Evolutionary conservation across 1,140 invertebrate species (phyloP).

Genomic region (Hylaeus volcanicus): DNA sequence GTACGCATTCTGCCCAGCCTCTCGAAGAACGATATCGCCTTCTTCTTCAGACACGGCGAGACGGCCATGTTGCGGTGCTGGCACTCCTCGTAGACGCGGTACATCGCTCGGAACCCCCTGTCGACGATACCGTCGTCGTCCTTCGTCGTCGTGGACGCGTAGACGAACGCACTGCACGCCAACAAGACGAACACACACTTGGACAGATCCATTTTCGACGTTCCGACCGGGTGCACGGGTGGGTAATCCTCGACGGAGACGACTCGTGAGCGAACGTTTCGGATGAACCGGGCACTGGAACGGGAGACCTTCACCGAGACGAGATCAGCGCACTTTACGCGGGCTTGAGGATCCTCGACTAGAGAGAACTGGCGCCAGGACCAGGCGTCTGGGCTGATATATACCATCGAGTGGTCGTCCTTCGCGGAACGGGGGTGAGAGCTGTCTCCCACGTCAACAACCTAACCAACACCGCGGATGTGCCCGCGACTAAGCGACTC

Average conservation of each 20-base stretch:
- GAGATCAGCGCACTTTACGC: slow-evolving; percentile 66
- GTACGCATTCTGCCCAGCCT: slow-evolving; percentile 85
- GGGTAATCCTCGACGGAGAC: slow-evolving; percentile 2
- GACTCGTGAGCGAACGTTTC: background rate
- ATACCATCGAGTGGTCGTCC: slow-evolving; percentile 67
- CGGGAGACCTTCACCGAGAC: slow-evolving; percentile 7
- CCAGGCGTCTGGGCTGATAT: slow-evolving; percentile 70
- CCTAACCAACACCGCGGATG: slow-evolving; percentile 9
- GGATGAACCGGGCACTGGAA: background rate
- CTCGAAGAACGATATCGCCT: slow-evolving; percentile 88
- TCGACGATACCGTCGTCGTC: slow-evolving; percentile 73
- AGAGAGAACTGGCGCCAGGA: slow-evolving; percentile 75
- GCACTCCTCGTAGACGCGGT: slow-evolving; percentile 78
- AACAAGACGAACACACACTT: slow-evolving; percentile 71
- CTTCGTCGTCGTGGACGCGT: slow-evolving; percentile 45
- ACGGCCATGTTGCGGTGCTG: slow-evolving; percentile 80
- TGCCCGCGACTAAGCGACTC: slow-evolving; percentile 20
- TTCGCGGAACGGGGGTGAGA: slow-evolving; percentile 70
- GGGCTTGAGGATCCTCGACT: slow-evolving; percentile 69
- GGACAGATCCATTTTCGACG: slow-evolving; percentile 48
- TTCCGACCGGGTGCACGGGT: background rate
- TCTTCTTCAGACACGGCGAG: slow-evolving; percentile 89
- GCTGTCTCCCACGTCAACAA: slow-evolving; percentile 66
- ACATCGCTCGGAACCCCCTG: slow-evolving; percentile 73
- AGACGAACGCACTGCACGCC: slow-evolving; percentile 48